A percentile compares a stretch with the other conserved stretches of the same genome.
Conservation (phyloP, 2,888 invertebrate genomes). For the Hypomecis punctinalis region DNA sequence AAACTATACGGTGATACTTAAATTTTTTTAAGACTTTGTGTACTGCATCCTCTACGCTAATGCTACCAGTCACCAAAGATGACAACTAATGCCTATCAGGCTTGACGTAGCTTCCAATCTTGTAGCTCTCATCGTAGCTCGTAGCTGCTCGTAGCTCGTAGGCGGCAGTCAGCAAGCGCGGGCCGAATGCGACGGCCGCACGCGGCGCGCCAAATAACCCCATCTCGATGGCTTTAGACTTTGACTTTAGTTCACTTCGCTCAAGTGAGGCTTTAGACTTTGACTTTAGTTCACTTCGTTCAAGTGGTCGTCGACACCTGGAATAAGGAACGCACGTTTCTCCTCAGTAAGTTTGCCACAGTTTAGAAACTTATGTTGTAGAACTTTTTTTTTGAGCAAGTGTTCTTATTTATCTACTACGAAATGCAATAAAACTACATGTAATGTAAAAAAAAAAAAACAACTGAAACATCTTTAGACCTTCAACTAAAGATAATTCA, state of each 20-base stretch:
- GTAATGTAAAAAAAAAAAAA: too few relatives aligned
- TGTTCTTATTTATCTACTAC: too few relatives aligned
- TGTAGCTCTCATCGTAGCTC: slow-evolving; percentile 21
- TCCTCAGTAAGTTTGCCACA: slow-evolving; percentile 5
- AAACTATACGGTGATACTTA: too few relatives aligned
- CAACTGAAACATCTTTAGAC: too few relatives aligned
- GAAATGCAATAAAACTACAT: too few relatives aligned
- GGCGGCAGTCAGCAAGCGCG: slow-evolving; percentile 71
- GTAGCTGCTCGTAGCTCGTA: slow-evolving; percentile 53
- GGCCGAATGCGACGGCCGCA: slow-evolving; percentile 71
- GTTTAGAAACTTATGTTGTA: not conserved
- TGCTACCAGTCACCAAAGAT: slow-evolving; percentile 7
- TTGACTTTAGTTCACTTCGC: slow-evolving; percentile 43
- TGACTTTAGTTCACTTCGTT: slow-evolving; percentile 47
- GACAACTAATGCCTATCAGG: slow-evolving; percentile 15
- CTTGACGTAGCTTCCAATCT: slow-evolving; percentile 35
- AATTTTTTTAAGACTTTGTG: not conserved
- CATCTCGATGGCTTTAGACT: slow-evolving; percentile 24
- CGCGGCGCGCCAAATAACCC: slow-evolving; percentile 54
- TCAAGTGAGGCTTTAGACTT: not conserved
- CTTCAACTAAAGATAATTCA: too few relatives aligned
- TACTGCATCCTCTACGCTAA: slow-evolving; percentile 4
- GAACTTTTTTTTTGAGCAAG: not conserved
- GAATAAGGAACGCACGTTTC: slow-evolving; percentile 33
- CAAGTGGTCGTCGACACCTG: slow-evolving; percentile 49